These are phyloP conservation scores for Nasonia giraulti DNA, from an alignment of 1,140 invertebrate genomes.

Conservation along the genomic window DNA sequence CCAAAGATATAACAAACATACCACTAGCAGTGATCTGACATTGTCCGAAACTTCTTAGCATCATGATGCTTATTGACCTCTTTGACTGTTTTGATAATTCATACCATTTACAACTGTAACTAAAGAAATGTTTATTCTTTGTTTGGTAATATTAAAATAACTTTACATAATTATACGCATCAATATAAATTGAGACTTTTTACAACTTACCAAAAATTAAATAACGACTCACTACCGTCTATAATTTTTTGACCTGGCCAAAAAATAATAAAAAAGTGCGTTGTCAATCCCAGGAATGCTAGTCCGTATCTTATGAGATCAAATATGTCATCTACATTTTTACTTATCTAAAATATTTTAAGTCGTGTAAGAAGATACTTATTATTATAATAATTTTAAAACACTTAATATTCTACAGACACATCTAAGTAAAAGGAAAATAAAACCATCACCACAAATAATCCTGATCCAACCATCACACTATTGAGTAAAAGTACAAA, in stretches of 20 bases:
- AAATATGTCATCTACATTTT: neutral
- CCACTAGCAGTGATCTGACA: neutral
- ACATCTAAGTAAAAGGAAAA: too few species aligned
- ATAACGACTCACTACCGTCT: neutral
- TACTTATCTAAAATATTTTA: too few species aligned
- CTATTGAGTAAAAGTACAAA: too few species aligned
- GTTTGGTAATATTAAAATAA: too few species aligned
- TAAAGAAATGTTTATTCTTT: neutral
- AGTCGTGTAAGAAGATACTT: neutral
- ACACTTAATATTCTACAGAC: too few species aligned
- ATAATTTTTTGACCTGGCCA: neutral
- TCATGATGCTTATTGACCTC: neutral
- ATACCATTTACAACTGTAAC: constrained; percentile 11
- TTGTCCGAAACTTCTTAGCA: neutral
- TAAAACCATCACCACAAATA: too few species aligned
- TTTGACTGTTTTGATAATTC: neutral
- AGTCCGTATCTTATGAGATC: neutral
- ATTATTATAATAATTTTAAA: too few species aligned
- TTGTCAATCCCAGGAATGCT: neutral
- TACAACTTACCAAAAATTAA: neutral
- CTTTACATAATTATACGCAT: too few species aligned
- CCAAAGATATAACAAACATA: neutral
- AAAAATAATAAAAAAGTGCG: neutral
- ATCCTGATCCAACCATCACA: too few species aligned
- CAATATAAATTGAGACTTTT: too few species aligned